A percentile compares a stretch with the other conserved stretches of the same genome.
These are phyloP conservation scores for Aethina tumida DNA, from an alignment of 1,140 invertebrate species.

Conservation along the genomic window DNA sequence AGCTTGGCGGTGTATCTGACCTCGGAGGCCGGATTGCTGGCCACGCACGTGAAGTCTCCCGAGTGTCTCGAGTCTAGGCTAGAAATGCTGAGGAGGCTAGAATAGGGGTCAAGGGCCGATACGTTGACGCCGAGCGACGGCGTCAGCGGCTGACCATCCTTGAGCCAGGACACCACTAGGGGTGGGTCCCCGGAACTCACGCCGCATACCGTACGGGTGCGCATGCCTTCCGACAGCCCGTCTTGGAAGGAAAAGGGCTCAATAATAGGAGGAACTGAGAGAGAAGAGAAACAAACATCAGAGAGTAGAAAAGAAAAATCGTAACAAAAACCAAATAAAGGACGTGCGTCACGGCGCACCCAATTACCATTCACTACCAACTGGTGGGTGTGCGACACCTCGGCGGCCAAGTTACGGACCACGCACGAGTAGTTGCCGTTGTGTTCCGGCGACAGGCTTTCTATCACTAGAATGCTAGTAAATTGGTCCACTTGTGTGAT, in stretches of 20 bases:
- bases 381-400: constrained; percentile 61
- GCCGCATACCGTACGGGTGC: constrained; percentile 74
- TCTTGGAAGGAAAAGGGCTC: constrained; percentile 76
- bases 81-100: constrained; percentile 67
- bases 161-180: constrained; percentile 65
- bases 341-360: constrained; percentile 32
- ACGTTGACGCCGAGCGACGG: constrained; percentile 54
- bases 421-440: constrained; percentile 70
- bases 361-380: constrained; percentile 73
- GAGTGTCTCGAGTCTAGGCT: constrained; percentile 62
- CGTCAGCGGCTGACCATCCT: constrained; percentile 58
- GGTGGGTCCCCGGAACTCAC: constrained; percentile 72
- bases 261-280: constrained; percentile 75
- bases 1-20: constrained; percentile 71
- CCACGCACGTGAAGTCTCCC: constrained; percentile 73
- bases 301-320: constrained; percentile 45
- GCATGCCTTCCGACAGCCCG: constrained; percentile 72
- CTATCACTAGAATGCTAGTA: constrained; percentile 69
- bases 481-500: constrained; percentile 65
- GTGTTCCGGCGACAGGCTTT: constrained; percentile 64
- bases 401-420: constrained; percentile 60
- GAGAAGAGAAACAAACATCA: constrained; percentile 52
- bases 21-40: constrained; percentile 66
- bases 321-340: constrained; percentile 17
- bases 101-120: constrained; percentile 62